phyloP scores from a whole-genome alignment of 2,888 invertebrate genomes.

The Megastigmus dorsalis region DNA sequence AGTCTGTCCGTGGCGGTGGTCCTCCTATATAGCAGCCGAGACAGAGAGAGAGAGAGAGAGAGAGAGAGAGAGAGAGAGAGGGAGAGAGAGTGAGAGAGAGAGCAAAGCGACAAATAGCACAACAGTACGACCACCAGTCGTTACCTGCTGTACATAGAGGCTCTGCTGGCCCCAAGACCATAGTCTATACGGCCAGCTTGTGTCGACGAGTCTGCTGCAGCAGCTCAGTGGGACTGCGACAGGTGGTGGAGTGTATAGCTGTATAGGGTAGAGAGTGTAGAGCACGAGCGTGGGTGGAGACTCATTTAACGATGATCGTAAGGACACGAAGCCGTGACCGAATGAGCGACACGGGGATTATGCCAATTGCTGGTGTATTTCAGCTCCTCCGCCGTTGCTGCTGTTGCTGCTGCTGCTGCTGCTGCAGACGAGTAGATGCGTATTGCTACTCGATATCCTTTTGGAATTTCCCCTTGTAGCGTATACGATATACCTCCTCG shows the following conservation, averaged over 20 bases:
- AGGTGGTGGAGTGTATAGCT: conserved; percentile 13
- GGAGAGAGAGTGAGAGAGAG: too few relatives aligned
- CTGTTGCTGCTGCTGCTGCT: not conserved
- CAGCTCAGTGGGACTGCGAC: not conserved
- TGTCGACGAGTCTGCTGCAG: not conserved
- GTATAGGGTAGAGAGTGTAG: not conserved
- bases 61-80: too few relatives aligned
- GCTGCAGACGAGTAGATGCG: not conserved
- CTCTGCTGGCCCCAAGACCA: not conserved
- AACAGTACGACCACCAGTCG: conserved; percentile 64
- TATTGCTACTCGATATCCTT: not conserved
- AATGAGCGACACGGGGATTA: conserved; percentile 55
- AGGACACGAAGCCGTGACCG: conserved; percentile 23
- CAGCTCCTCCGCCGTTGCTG: too few relatives aligned
- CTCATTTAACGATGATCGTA: conserved; percentile 12
- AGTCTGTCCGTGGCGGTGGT: not conserved
- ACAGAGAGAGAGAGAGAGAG: too few relatives aligned
- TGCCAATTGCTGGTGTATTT: conserved; percentile 43
- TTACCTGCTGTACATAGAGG: conserved; percentile 56
- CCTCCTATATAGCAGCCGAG: too few relatives aligned
- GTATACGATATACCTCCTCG: not conserved
- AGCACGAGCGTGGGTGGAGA: not conserved
- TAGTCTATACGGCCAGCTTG: not conserved
- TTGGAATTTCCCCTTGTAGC: conserved; percentile 40
- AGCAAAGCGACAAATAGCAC: conserved; percentile 57